A percentile compares a stretch with the other conserved stretches of the same genome.
Conservation (phyloP, 2,888 invertebrate species). For the Drosophila rellima region DNA sequence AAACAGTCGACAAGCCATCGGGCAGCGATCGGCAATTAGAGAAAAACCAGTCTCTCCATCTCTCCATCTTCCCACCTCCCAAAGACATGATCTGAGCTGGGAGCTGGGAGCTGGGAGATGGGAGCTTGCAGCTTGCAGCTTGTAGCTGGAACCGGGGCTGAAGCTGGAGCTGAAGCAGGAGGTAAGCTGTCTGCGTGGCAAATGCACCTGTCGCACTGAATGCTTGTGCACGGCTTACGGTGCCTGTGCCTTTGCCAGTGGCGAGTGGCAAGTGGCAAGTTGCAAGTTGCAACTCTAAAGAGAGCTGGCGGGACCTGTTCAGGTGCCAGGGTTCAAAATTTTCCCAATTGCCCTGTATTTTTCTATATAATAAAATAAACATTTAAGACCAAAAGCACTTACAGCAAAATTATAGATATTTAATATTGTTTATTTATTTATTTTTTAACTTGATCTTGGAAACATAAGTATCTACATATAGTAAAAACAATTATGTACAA, state of each 20-base stretch:
- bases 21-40: conserved; percentile 33
- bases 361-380: neutral
- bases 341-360: conserved; percentile 2
- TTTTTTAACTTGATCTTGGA: too few relatives aligned
- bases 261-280: conserved; percentile 23
- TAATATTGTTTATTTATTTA: too few relatives aligned
- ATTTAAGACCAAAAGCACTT: neutral
- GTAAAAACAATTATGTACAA: too few relatives aligned
- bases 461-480: too few relatives aligned
- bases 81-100: conserved; percentile 27
- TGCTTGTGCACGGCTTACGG: conserved; percentile 55
- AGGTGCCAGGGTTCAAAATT: conserved; percentile 22
- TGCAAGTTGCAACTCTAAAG: conserved; percentile 6
- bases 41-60: conserved; percentile 49
- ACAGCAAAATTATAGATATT: too few relatives aligned
- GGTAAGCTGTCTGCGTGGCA: conserved; percentile 68
- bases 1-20: conserved; percentile 15
- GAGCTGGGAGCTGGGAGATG: conserved; percentile 2
- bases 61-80: conserved; percentile 14
- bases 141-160: neutral
- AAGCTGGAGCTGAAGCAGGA: conserved; percentile 15
- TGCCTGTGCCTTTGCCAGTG: conserved; percentile 4
- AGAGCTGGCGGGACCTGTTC: conserved; percentile 18
- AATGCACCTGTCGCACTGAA: conserved; percentile 70
- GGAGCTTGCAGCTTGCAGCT: neutral